A percentile compares a stretch with the other conserved stretches of the same genome.
Conservation (phyloP, 2,113 vertebrate genomes). For the Oxyura jamaicensis region DNA sequence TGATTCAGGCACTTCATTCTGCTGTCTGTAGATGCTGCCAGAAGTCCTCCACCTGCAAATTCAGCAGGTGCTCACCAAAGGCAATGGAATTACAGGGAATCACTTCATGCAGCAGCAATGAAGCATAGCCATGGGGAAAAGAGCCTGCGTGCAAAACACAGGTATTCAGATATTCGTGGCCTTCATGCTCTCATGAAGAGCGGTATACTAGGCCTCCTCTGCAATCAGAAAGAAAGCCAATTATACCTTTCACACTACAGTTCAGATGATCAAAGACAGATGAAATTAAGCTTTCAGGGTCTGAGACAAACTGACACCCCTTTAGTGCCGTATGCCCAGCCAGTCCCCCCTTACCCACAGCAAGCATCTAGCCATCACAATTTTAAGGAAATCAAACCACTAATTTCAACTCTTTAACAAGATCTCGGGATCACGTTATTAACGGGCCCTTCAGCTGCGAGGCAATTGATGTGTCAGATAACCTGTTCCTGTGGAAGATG, state of each 20-base stretch:
- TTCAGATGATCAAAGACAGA: not conserved
- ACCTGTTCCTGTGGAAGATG: not conserved
- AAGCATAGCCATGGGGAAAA: not conserved
- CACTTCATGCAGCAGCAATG: not conserved
- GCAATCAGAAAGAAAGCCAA: not conserved
- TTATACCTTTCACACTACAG: not conserved
- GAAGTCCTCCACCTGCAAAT: not conserved
- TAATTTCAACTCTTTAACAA: not conserved
- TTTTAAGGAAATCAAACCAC: not conserved
- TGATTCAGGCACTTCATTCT: not conserved
- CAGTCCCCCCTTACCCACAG: not conserved
- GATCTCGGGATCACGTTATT: not conserved
- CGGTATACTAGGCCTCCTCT: not conserved
- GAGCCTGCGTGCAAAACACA: not conserved
- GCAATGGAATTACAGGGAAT: not conserved
- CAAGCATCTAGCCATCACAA: not conserved
- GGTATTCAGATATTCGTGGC: accelerated
- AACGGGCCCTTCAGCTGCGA: not conserved
- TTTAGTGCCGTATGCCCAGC: not conserved
- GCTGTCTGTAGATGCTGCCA: not conserved
- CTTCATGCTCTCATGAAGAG: not conserved
- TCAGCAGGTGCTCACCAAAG: not conserved
- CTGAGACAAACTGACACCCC: not conserved
- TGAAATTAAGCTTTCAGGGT: not conserved
- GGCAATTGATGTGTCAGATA: not conserved